Evolutionary conservation across 2,797 vertebrate species (phyloP), one percentile per base, ranked within the genome.

Genomic region (Siniperca scherzeri): DNA sequence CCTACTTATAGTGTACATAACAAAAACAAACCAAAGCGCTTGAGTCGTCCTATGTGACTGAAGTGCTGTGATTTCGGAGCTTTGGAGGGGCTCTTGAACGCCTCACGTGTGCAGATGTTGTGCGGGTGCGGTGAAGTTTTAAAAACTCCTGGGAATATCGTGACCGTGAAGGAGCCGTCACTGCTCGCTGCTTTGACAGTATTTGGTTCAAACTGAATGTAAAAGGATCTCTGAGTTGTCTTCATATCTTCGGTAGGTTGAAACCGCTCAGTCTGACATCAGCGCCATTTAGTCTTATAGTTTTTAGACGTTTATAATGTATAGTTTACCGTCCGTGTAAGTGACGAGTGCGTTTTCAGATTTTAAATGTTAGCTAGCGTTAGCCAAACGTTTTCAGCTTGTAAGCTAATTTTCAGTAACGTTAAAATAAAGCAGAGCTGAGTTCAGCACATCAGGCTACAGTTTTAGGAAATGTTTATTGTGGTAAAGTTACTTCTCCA

Each of bases 101-200:
- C 87, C 9, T 30, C 88, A 0, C 2, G 55, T 0, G 21, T 83
- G 75, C 87, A 89, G 90, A 74, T 77, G 85, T 76, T 27, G 40
- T 61, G 70, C 40, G 73, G 83, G 70, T 79, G 81, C 60, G 73
- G 59, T 21, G 52, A 61, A 52, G 70, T 84, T 61, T 70, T 66
- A 1, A 50, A 82, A 85, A 33, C 60, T 75, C 68, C 60, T 40
- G 71, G 60, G 68, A 77, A 12, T 67, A 33, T 77, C 0, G 12
- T 13, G 78, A 16, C 70, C 5, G 73, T n/a, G 69, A 83, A 75
- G 68, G 25, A 68, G 55, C 8, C 53, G 13, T 1, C 9, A 0
- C n/a, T 16, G 57, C 36, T 2, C 3, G 5, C 6, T 50, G 48
- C 19, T 22, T 2, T 5, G 30, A 8, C 53, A 0, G 33, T 8